Evolutionary conservation across 30 jellyfish, hydroid and myxozoan genomes (phyloP), one percentile per base, ranked within the genome.

Genomic region (Aurelia aurita complex sp. Pacific): DNA sequence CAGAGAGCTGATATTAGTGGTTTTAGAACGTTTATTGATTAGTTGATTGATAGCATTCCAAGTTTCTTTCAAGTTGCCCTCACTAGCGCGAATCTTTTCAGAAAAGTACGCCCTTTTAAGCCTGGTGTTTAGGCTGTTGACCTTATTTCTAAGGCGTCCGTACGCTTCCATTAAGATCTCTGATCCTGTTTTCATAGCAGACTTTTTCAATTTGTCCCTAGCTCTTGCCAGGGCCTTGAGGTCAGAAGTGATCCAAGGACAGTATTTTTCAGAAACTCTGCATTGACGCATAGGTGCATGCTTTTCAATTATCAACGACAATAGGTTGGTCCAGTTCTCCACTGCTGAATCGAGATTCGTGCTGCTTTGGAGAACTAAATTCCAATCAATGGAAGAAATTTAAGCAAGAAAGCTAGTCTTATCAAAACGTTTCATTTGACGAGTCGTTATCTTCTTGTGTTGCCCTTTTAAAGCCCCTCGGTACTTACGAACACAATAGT

Each of bases 401-500:
- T 72, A 76, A 9, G 65, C 16, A 17, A 72, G 67, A 35, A 72
- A 72, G 9, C 67, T 52, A 10, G 18, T 72, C 32, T 72, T 9
- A 23, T 72, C 67, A 52, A 72, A 72, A 72, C 8, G 10, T 33
- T 72, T 36, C 67, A 36, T 74, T 14, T 54, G 40, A n/a, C 74
- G 42, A 16, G 77, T 67, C 5, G 77, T 29, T 14, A 67, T 67
- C 46, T 14, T 67, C 34, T 67, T 67, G 55, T 67, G 77, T 33
- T 67, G 77, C 46, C 55, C 55, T 38, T 67, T 67, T 67, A 67
- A 33, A 67, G 77, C 29, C 16, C 76, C 50, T 40, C 53, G 87
- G 52, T 73, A 73, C 83, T 73, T 88, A 68, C 92, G 88, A 50
- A 88, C 96, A 60, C 90, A 77, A 63, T 78, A 88, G 79, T 77